phyloP scores from a whole-genome alignment of 2,113 vertebrate species.

The Amia ocellicauda region DNA sequence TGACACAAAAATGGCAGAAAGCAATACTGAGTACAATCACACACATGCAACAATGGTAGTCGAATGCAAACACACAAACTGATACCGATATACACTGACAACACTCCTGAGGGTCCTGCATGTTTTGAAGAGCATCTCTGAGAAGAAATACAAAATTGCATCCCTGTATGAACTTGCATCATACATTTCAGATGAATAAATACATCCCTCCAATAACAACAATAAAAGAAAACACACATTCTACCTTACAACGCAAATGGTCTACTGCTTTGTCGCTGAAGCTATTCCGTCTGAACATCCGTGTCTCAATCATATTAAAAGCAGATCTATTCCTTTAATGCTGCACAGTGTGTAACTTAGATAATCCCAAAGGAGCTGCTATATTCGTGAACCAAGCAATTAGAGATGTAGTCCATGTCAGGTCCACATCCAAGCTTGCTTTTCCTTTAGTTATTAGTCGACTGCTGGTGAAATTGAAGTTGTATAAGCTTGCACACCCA shows the following conservation, averaged over 20 bases:
- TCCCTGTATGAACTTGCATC: no score
- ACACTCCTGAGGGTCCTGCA: neutral
- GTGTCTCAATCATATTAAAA: conserved; percentile 4
- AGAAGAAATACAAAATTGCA: no score
- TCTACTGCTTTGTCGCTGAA: neutral
- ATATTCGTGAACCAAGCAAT: neutral
- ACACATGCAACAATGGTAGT: no score
- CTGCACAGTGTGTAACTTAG: neutral
- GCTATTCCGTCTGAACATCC: conserved; percentile 5
- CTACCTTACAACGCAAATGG: neutral
- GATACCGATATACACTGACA: neutral
- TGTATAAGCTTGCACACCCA: neutral
- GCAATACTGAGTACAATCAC: no score
- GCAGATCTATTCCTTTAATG: neutral
- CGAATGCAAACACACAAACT: neutral
- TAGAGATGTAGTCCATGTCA: neutral
- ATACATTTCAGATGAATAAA: no score
- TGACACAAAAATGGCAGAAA: no score
- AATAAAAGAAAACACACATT: neutral
- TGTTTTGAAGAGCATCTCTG: no score
- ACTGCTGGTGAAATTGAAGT: neutral
- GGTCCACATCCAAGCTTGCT: neutral
- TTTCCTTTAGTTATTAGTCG: neutral
- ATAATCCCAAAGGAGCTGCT: neutral
- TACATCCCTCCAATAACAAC: neutral